These are phyloP conservation scores for Peribatodes rhomboidaria DNA, from an alignment of 2,888 invertebrate species.

Conservation along the genomic window DNA sequence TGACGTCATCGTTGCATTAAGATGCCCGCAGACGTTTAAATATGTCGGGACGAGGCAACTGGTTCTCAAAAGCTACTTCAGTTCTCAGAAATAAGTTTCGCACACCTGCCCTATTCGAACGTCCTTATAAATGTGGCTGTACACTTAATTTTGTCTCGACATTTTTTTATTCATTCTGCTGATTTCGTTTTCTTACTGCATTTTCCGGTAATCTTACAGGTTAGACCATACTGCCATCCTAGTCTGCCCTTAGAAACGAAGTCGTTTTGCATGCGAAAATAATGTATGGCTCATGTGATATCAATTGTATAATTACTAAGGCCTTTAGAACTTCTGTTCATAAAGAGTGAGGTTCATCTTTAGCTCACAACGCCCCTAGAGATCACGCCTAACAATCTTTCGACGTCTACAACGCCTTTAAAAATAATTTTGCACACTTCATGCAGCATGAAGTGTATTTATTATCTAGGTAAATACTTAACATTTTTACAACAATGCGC, in stretches of 20 bases:
- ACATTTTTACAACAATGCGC: constrained; percentile 15
- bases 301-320: background rate
- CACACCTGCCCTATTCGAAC: constrained; percentile 75
- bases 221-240: background rate
- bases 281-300: background rate
- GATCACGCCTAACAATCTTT: constrained; percentile 1
- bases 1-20: constrained; percentile 67
- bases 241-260: background rate
- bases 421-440: constrained; percentile 18
- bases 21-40: constrained; percentile 53
- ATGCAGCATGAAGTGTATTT: constrained; percentile 4
- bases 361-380: constrained; percentile 1
- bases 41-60: constrained; percentile 55
- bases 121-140: constrained; percentile 39
- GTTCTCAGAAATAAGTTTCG: constrained; percentile 70
- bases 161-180: constrained; percentile 2
- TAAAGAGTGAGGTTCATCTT: background rate
- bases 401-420: constrained; percentile 2
- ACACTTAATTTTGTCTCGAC: constrained; percentile 1
- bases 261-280: background rate
- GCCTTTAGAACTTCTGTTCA: background rate
- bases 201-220: background rate
- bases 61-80: constrained; percentile 72
- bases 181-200: background rate
- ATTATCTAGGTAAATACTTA: constrained; percentile 10